Evolutionary conservation across 2,113 vertebrate species (phyloP).

Genomic region (Rhizomys pruinosus): DNA sequence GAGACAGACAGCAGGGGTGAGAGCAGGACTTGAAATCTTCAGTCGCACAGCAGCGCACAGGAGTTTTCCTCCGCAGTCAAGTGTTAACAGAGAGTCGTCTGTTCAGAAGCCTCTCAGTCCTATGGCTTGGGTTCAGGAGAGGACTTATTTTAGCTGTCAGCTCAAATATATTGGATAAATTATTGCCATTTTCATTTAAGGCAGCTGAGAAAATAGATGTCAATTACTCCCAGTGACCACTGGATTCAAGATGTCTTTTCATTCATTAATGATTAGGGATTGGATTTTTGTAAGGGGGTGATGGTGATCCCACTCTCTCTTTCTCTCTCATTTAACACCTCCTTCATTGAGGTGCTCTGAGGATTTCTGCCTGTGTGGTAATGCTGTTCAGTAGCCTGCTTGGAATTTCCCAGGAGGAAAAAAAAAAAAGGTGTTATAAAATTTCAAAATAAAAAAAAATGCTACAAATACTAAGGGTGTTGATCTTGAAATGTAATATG

Average conservation of each 20-base stretch:
- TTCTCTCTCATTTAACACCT: constrained; percentile 55
- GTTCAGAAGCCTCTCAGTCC: constrained; percentile 61
- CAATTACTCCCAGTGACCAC: constrained; percentile 58
- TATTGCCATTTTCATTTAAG: constrained; percentile 77
- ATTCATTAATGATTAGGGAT: constrained; percentile 75
- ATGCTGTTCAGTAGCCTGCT: constrained; percentile 61
- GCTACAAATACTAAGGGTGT: constrained; percentile 72
- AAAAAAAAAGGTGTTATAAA: constrained; percentile 73
- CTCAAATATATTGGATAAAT: constrained; percentile 69
- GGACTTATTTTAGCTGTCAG: constrained; percentile 75
- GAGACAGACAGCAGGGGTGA: background rate
- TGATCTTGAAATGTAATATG: constrained; percentile 79
- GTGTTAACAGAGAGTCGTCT: constrained; percentile 67
- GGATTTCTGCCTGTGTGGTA: constrained; percentile 78
- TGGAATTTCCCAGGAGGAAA: constrained; percentile 69
- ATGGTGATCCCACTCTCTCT: background rate
- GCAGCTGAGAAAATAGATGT: constrained; percentile 77
- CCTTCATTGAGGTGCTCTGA: constrained; percentile 58
- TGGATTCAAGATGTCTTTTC: constrained; percentile 72
- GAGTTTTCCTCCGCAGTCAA: constrained; percentile 44
- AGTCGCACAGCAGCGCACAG: background rate
- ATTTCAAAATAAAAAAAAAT: constrained; percentile 73
- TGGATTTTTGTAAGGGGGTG: constrained; percentile 60
- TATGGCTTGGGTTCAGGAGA: constrained; percentile 53
- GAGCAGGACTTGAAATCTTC: constrained; percentile 23